phyloP scores from a whole-genome alignment of 2,888 invertebrate species.

The Tromatobia lineatoria region DNA sequence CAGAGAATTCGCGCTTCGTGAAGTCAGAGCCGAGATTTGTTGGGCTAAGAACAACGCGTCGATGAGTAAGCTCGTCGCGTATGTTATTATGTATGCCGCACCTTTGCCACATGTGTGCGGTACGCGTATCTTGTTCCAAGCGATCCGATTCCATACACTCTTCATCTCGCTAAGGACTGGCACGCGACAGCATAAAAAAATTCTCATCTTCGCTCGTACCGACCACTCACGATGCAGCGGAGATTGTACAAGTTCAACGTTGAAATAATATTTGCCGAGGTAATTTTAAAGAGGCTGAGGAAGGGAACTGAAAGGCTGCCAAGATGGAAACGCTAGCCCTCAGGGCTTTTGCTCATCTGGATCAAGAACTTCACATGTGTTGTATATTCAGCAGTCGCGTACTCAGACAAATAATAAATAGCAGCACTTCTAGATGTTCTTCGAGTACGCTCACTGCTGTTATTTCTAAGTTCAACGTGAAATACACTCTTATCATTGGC shows the following conservation, averaged over 20 bases:
- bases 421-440: not conserved
- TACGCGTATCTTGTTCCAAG: slow-evolving; percentile 6
- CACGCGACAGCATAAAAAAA: slow-evolving; percentile 44
- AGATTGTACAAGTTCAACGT: slow-evolving; percentile 29
- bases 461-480: not conserved
- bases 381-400: not conserved
- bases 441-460: not conserved
- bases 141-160: slow-evolving; percentile 21
- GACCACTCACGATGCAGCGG: slow-evolving; percentile 14
- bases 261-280: slow-evolving; percentile 37
- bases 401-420: slow-evolving; percentile 18
- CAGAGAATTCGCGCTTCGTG: slow-evolving; percentile 24
- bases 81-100: slow-evolving; percentile 15
- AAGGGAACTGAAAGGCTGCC: not conserved
- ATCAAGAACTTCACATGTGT: not conserved
- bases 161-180: slow-evolving; percentile 42
- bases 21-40: slow-evolving; percentile 20
- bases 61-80: slow-evolving; percentile 41
- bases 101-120: slow-evolving; percentile 11
- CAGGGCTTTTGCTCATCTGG: not conserved
- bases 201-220: not conserved
- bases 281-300: slow-evolving; percentile 20
- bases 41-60: not conserved
- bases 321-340: slow-evolving; percentile 1
- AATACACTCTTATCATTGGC: not conserved